These are phyloP conservation scores for Acinonyx jubatus DNA, from an alignment of 2,113 vertebrate genomes.

Conservation along the genomic window DNA sequence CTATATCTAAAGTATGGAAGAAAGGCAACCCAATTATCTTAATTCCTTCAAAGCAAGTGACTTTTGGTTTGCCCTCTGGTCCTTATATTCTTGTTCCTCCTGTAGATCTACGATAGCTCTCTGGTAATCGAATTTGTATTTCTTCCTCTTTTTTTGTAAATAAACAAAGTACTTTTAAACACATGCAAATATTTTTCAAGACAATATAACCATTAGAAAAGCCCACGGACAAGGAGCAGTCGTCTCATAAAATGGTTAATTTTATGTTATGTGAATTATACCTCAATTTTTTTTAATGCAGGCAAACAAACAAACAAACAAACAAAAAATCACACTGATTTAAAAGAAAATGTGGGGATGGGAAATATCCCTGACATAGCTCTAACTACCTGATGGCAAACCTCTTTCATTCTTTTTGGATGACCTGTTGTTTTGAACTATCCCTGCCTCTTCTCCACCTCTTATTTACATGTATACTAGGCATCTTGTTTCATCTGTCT, in stretches of 20 bases:
- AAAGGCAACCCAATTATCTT: conserved; percentile 11
- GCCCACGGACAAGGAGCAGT: neutral
- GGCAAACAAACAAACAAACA: neutral
- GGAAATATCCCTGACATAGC: neutral
- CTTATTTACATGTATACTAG: neutral
- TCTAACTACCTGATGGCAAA: neutral
- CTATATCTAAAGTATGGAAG: neutral
- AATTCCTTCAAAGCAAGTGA: conserved; percentile 22
- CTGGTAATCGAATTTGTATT: neutral
- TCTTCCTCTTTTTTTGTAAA: neutral
- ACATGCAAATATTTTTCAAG: conserved; percentile 16
- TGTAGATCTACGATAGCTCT: neutral
- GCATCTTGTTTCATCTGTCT: neutral
- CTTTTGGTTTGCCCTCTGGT: neutral
- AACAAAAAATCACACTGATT: neutral
- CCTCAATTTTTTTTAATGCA: neutral
- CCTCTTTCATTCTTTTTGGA: neutral
- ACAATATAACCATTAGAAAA: neutral
- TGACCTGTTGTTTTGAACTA: neutral
- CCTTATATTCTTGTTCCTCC: neutral
- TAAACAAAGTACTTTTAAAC: neutral
- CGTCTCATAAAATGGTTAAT: neutral
- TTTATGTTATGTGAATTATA: neutral
- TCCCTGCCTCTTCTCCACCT: neutral
- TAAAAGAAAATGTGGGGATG: neutral